Base-by-base conservation (phyloP, 2,888 invertebrate species). In the Sarcophaga variegata region DNA sequence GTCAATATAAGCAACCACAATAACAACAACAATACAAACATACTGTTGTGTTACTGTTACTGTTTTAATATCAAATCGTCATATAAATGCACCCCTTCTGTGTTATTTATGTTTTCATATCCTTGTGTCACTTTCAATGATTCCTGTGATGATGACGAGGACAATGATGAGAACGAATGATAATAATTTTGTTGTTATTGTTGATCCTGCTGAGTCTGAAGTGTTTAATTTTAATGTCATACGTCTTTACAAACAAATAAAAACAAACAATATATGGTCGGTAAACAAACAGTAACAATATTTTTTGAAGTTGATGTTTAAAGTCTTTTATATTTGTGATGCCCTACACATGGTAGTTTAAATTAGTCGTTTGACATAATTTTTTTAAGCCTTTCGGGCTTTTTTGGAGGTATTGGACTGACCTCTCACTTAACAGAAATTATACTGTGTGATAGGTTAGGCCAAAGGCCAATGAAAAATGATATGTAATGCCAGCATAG, bases 1-100 rank as follows among this genome's bases (percentile, higher is more conserved):
- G 89, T 88, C 90, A 90, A 89, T 90, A 89, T 90, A 89, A 89
- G 88, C 89, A 89, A 89, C 87, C 87, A 89, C 85, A 88, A 89
- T 84, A 90, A 79, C 88, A 83, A 83, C 84, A 37, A 37, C 78
- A 81, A 78, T 66, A 45, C 62, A 60, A 3, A 49, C 27, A 37
- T 10, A 22, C 59, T 14, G 54, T 1, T 14, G 14, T 54, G 67
- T 25, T 74, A 12, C 45, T 78, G 74, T 86, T 80, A 49, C 64
- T 69, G 75, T 87, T 87, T 87, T 87, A 87, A 82, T 85, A 87
- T 85, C 71, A 81, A 87, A 85, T 72, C 75, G 85, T 20, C 81
- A 87, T 54, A 22, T 85, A 79, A 82, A 74, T 76, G 87, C 78
- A 87, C 87, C 87, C 86, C 79, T 87, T 87, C 54, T 14, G 17